Conservation (phyloP, 2,797 vertebrate species). For the Malacoctenus gilli region DNA sequence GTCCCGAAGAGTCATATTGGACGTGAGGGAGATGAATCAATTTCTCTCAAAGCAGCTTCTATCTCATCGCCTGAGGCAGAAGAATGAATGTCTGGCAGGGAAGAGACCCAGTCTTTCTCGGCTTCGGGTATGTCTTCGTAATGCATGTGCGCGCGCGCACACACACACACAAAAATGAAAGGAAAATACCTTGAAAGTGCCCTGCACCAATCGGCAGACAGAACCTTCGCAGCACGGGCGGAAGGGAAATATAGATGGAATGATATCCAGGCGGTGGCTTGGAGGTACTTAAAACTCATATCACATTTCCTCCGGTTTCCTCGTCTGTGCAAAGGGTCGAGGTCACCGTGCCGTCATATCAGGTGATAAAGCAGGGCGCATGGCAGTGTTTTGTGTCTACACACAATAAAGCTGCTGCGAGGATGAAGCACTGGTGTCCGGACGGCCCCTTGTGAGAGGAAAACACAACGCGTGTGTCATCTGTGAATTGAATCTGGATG, state of each 20-base stretch:
- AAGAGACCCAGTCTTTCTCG: conserved; percentile 23
- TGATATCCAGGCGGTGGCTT: background rate
- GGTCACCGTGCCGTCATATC: conserved; percentile 12
- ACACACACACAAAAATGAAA: conserved; percentile 22
- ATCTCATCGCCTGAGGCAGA: background rate
- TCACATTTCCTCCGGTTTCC: conserved; percentile 8
- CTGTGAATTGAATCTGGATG: conserved; percentile 28
- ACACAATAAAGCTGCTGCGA: too few species aligned
- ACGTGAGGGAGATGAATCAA: conserved; percentile 41
- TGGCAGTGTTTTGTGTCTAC: conserved; percentile 1
- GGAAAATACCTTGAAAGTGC: conserved; percentile 7
- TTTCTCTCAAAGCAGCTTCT: conserved; percentile 40
- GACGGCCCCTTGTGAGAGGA: conserved; percentile 12
- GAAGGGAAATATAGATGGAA: conserved; percentile 3
- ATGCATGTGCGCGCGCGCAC: background rate
- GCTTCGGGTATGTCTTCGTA: conserved; percentile 19
- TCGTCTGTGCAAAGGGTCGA: conserved; percentile 15
- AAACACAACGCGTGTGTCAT: conserved; percentile 21
- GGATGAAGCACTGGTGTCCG: too few species aligned
- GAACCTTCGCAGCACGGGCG: conserved; percentile 3
- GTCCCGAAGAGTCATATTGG: conserved; percentile 24
- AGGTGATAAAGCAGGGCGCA: background rate
- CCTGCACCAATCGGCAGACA: conserved; percentile 8
- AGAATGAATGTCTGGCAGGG: conserved; percentile 25
- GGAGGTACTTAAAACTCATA: background rate